Base-by-base conservation (phyloP, 2,888 invertebrate genomes). In the Dolomedes plantarius region DNA sequence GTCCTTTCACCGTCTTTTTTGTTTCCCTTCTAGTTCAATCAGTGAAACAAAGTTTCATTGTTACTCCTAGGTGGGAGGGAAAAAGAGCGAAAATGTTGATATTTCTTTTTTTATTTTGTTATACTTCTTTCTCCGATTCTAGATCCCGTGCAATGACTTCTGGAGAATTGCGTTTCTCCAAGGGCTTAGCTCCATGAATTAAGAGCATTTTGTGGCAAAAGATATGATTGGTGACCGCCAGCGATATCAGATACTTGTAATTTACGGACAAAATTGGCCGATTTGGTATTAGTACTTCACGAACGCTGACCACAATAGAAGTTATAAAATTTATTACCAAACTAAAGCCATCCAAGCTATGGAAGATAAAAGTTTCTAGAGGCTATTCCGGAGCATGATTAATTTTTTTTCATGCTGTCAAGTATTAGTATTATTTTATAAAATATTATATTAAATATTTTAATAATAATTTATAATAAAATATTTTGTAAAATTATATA, bases 41-140 rank as follows among this genome's bases (percentile, higher is more conserved):
- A 83, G 77, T 65, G 83, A 83, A 77, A 72, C 77, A 72, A 73
- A 83, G 67, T 83, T 77, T 83, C 67, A 77, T 83, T 83, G 76
- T 77, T 83, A 77, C 76, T 65, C 76, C 72, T 27, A 65, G 69
- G 46, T 36, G 13, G 72, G 50, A 7, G 16, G 39, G 68, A 23
- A 68, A 19, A 23, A n/a, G 23, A n/a, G 41, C 29, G 39, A 77
- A 83, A 77, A 83, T 64, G 64, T 82, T 82, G 74, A 74, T 68
- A 50, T 82, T 46, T 83, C 69, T 29, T 23, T 72, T 76, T 62
- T 56, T 56, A 23, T 56, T 23, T 16, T 23, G 50, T 67, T 36
- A 1, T 23, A 56, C 5, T 6, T 46, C 56, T 56, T 56, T 56
- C 56, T 56, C 56, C 23, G 56, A 3, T 56, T 56, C 23, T 23